Conservation (phyloP, 2,113 vertebrate genomes). For the Serranochromis macrocephalus region DNA sequence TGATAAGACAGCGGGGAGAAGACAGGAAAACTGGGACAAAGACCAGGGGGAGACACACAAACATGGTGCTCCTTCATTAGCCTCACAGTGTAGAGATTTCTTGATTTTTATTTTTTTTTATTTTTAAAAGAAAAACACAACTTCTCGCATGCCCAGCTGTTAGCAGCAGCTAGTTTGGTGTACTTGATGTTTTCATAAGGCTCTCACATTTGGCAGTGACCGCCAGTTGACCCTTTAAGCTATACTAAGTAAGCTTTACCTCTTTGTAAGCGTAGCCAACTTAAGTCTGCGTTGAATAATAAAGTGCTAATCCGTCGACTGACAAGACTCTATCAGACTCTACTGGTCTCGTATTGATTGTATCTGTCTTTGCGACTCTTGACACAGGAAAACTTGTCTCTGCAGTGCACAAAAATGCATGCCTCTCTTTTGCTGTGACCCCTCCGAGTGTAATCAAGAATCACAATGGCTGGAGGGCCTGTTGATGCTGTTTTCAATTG, state of each 20-base stretch:
- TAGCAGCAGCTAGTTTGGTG: not conserved
- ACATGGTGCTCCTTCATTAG: not conserved
- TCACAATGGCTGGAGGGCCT: not conserved
- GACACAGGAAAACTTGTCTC: not conserved
- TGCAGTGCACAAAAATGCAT: not conserved
- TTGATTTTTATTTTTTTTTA: not conserved
- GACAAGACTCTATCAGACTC: constrained; percentile 4
- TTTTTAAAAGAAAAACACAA: not conserved
- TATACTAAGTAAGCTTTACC: constrained; percentile 22
- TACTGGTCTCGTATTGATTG: constrained; percentile 12
- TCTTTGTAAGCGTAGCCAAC: constrained; percentile 25
- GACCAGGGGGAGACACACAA: too few species aligned
- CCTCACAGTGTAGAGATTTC: not conserved
- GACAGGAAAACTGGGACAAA: not conserved
- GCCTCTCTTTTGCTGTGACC: not conserved
- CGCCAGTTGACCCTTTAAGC: constrained; percentile 35
- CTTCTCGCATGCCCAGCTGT: not conserved
- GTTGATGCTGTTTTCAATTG: not conserved
- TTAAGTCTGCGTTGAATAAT: constrained; percentile 24
- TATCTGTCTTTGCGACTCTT: not conserved
- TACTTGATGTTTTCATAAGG: not conserved
- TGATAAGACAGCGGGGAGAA: not conserved
- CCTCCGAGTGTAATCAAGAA: not conserved
- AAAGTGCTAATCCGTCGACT: constrained; percentile 33
- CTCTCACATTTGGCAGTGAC: constrained; percentile 32